phyloP scores from a whole-genome alignment of 2,113 vertebrate genomes.

The Oreotrochilus melanogaster region DNA sequence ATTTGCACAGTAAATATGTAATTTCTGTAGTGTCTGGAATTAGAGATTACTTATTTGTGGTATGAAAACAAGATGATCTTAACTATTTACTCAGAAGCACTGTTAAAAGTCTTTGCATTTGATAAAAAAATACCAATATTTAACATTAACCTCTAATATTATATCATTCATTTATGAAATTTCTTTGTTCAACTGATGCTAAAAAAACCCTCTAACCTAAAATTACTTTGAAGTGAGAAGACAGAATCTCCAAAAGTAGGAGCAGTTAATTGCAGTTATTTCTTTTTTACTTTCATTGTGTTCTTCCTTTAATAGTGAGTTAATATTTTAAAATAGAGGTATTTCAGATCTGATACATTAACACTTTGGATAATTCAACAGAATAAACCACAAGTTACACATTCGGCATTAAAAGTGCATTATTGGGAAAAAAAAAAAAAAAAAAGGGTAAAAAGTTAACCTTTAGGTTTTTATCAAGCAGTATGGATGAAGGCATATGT shows the following conservation, averaged over 20 bases:
- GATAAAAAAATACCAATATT: background rate
- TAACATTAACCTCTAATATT: background rate
- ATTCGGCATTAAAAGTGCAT: background rate
- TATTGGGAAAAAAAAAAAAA: conserved; percentile 51
- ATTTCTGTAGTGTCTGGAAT: background rate
- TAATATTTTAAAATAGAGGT: background rate
- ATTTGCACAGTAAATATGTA: background rate
- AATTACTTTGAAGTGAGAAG: background rate
- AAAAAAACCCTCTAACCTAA: background rate
- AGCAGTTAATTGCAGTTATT: background rate
- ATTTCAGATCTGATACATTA: background rate
- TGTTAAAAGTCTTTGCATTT: background rate
- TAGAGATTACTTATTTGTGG: background rate
- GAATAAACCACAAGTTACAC: background rate
- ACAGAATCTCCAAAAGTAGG: background rate
- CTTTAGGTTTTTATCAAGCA: conserved; percentile 5
- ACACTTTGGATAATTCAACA: background rate
- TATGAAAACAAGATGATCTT: background rate
- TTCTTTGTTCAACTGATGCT: background rate
- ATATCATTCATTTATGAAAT: background rate
- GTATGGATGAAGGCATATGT: conserved; percentile 46
- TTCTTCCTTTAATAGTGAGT: background rate
- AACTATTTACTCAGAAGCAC: background rate
- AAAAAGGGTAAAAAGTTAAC: conserved; percentile 22
- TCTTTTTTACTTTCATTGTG: background rate